Percentiles rank a stretch among this genome's conserved stretches.
Evolutionary conservation across 2,113 vertebrate species (phyloP).

Genomic region (Mesocricetus auratus): DNA sequence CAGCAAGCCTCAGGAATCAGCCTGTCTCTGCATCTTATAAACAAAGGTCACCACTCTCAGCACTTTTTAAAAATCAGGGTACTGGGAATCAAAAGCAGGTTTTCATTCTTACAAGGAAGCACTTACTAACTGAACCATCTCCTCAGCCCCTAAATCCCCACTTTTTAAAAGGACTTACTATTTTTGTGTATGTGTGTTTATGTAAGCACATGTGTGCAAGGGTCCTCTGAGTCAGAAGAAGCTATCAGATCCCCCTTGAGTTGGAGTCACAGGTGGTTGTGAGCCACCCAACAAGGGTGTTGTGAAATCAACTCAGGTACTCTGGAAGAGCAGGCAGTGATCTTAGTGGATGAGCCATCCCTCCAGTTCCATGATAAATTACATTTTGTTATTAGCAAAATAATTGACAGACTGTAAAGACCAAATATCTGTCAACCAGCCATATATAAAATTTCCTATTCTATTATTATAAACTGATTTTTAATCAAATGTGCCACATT

Average conservation of each 20-base stretch:
- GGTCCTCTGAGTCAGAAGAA: background rate
- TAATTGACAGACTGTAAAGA: background rate
- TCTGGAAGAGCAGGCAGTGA: background rate
- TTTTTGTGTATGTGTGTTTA: background rate
- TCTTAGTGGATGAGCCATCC: background rate
- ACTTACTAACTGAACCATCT: background rate
- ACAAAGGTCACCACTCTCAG: background rate
- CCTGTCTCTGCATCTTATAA: background rate
- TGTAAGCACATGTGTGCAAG: background rate
- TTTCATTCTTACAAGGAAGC: background rate
- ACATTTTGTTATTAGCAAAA: background rate
- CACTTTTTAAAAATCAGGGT: background rate
- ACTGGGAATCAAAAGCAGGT: background rate
- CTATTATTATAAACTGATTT: background rate
- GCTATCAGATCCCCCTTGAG: background rate
- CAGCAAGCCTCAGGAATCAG: background rate
- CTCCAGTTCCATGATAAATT: background rate
- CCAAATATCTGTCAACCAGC: background rate
- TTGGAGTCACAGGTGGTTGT: background rate
- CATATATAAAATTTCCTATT: slow-evolving; percentile 4
- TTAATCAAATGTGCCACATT: background rate
- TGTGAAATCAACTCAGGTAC: background rate
- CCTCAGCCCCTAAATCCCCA: background rate
- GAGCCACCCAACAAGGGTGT: background rate
- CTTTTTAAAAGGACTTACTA: background rate